A percentile compares a stretch with the other conserved stretches of the same genome.
phyloP scores from a whole-genome alignment of 1,140 invertebrate genomes.

The Agrypnia vestita region DNA sequence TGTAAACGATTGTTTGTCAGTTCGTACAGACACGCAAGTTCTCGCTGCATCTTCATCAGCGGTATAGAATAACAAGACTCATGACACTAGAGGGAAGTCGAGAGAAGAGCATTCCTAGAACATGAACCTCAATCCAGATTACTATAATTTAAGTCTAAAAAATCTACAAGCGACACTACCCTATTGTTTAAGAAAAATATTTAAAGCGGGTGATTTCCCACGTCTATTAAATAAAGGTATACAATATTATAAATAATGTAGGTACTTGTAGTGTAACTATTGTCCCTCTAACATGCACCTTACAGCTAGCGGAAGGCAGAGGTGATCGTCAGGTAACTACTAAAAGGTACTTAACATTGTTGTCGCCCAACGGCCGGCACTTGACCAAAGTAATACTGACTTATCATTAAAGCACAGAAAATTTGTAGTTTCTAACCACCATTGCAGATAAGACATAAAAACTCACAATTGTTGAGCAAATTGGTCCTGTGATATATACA shows the following conservation, averaged over 20 bases:
- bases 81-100: constrained; percentile 11
- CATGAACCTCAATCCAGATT: not conserved
- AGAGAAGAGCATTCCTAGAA: constrained; percentile 8
- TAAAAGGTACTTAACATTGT: too few relatives aligned
- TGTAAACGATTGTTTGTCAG: too few relatives aligned
- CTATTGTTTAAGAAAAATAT: constrained; percentile 1
- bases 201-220: not conserved
- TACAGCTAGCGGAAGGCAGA: too few relatives aligned
- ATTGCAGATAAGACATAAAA: too few relatives aligned
- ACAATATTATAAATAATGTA: not conserved
- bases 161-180: constrained; percentile 10
- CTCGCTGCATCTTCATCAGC: not conserved
- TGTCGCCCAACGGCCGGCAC: too few relatives aligned
- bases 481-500: too few relatives aligned
- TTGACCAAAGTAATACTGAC: too few relatives aligned
- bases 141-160: not conserved
- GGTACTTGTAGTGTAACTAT: not conserved
- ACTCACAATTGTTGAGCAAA: too few relatives aligned
- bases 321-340: too few relatives aligned
- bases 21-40: not conserved
- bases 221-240: too few relatives aligned
- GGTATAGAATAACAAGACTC: not conserved
- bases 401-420: too few relatives aligned
- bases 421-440: too few relatives aligned
- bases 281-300: constrained; percentile 8